Percentiles rank a stretch among this genome's conserved stretches.
These are phyloP conservation scores for Apodemia hepburni DNA, from an alignment of 2,888 invertebrate genomes.

Conservation along the genomic window DNA sequence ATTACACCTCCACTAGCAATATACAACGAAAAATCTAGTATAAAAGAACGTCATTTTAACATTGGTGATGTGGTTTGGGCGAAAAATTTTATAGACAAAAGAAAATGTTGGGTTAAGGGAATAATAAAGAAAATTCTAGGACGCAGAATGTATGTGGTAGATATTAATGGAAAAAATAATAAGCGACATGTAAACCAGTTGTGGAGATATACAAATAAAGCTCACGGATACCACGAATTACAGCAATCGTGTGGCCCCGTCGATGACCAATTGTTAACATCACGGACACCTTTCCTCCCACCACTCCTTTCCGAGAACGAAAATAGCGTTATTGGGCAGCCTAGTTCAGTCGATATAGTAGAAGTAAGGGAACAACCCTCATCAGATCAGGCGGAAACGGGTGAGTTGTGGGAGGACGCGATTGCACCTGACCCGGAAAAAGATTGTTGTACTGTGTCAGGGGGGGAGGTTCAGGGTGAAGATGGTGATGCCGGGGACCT, in stretches of 20 bases:
- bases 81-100: background rate
- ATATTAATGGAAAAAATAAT: no score
- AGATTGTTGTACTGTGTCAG: background rate
- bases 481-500: background rate
- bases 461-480: background rate
- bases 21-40: background rate
- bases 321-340: background rate
- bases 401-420: background rate
- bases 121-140: no score
- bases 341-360: background rate
- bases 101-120: no score
- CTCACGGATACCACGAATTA: no score
- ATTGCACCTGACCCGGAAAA: background rate
- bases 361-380: background rate
- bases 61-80: background rate
- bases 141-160: no score
- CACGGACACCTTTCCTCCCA: no score
- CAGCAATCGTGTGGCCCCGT: no score
- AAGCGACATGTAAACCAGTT: no score
- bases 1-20: background rate
- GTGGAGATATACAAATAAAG: no score
- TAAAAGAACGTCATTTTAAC: no score
- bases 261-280: no score
- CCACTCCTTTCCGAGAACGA: no score
- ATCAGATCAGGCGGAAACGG: background rate